phyloP scores from a whole-genome alignment of 1,140 invertebrate species.

The Zaprionus africanus region DNA sequence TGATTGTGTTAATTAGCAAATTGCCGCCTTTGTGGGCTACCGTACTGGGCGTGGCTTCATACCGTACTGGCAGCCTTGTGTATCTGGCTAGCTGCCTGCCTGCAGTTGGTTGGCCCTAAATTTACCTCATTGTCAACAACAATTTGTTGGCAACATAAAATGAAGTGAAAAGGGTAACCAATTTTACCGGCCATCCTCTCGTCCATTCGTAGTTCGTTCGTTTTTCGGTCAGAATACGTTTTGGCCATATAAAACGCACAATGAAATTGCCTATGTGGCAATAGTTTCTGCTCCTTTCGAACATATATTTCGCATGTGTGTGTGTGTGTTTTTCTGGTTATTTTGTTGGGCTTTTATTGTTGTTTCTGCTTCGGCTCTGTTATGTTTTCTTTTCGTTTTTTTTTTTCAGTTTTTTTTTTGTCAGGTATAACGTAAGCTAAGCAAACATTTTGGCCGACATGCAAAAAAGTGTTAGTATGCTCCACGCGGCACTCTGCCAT shows the following conservation, averaged over 20 bases:
- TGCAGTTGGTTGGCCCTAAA: not conserved
- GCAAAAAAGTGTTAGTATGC: conserved; percentile 78
- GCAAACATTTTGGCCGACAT: conserved; percentile 59
- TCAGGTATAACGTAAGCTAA: conserved; percentile 71
- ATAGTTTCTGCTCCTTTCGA: conserved; percentile 57
- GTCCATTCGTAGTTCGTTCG: conserved; percentile 44
- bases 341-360: conserved; percentile 62
- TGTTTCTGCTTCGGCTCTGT: conserved; percentile 55
- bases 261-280: conserved; percentile 76
- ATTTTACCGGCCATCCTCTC: conserved; percentile 50
- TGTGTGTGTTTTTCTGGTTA: conserved; percentile 9
- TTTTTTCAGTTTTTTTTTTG: conserved; percentile 24
- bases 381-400: conserved; percentile 22
- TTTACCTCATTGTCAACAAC: conserved; percentile 38
- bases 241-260: conserved; percentile 54
- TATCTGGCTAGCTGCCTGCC: not conserved
- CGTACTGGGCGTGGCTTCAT: conserved; percentile 6
- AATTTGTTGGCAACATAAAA: conserved; percentile 61
- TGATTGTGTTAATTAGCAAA: conserved; percentile 80
- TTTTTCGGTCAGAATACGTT: conserved; percentile 16
- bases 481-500: conserved; percentile 56
- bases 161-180: conserved; percentile 77
- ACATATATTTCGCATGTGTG: conserved; percentile 21
- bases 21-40: conserved; percentile 36
- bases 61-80: too few relatives aligned